Conservation (phyloP, 1,140 invertebrate species). For the Pogonomyrmex barbatus region DNA sequence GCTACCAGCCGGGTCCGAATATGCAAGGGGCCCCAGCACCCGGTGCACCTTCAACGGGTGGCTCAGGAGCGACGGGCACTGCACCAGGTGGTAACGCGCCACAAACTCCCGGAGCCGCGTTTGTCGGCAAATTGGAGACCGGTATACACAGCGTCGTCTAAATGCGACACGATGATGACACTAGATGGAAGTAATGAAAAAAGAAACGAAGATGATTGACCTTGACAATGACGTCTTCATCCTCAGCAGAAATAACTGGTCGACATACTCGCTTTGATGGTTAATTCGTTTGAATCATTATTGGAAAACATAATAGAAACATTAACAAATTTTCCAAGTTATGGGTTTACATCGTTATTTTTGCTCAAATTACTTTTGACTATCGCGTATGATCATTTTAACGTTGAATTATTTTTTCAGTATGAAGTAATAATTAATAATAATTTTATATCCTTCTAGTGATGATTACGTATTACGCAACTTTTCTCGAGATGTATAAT, state of each 20-base stretch:
- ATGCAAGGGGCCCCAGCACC: slow-evolving; percentile 77
- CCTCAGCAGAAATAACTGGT: slow-evolving; percentile 20
- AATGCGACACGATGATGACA: slow-evolving; percentile 15
- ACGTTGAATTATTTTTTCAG: not conserved
- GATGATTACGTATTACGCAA: not conserved
- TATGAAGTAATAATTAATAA: not conserved
- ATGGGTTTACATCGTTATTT: not conserved
- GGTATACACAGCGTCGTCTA: slow-evolving; percentile 73
- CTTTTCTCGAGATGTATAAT: not conserved
- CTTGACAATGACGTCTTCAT: slow-evolving; percentile 17
- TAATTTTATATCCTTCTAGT: not conserved
- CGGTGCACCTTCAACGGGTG: slow-evolving; percentile 57
- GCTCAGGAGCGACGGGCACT: slow-evolving; percentile 25
- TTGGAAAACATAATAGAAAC: not conserved
- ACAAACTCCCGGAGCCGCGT: slow-evolving; percentile 70
- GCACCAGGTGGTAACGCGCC: slow-evolving; percentile 41
- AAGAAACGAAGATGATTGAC: not conserved
- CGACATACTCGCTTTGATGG: slow-evolving; percentile 11
- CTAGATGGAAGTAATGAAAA: slow-evolving; percentile 3
- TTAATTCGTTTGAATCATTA: not conserved
- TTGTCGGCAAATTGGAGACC: slow-evolving; percentile 64
- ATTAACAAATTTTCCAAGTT: not conserved
- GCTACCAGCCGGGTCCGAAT: slow-evolving; percentile 67
- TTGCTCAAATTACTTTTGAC: not conserved
- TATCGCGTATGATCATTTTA: not conserved